phyloP scores from a whole-genome alignment of 2,888 invertebrate genomes.

The Ernsta delagoae region DNA sequence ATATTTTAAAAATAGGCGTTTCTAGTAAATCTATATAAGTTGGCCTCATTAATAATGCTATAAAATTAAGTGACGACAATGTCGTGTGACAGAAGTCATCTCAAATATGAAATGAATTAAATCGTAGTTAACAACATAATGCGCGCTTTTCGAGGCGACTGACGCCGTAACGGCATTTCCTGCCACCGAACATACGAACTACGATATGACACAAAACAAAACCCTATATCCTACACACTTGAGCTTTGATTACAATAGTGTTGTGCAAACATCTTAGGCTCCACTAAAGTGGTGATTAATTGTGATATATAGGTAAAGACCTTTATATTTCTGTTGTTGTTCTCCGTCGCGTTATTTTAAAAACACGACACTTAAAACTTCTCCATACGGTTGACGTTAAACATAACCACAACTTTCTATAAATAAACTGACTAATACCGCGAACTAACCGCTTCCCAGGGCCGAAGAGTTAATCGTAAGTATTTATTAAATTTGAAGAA shows the following conservation, averaged over 20 bases:
- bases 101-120: conserved; percentile 82
- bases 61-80: conserved; percentile 70
- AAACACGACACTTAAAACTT: conserved; percentile 60
- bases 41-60: conserved; percentile 56
- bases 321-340: conserved; percentile 78
- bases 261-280: conserved; percentile 42
- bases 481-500: conserved; percentile 50
- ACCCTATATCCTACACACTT: conserved; percentile 50
- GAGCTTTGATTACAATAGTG: conserved; percentile 32
- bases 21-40: conserved; percentile 24
- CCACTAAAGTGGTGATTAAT: conserved; percentile 79
- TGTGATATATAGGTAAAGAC: conserved; percentile 77
- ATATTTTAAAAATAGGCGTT: conserved; percentile 17
- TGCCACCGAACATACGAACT: conserved; percentile 61
- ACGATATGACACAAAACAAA: conserved; percentile 35
- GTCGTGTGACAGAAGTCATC: conserved; percentile 68
- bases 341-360: conserved; percentile 67
- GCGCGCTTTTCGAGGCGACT: conserved; percentile 67
- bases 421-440: conserved; percentile 36
- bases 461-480: conserved; percentile 28
- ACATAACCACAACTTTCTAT: conserved; percentile 46
- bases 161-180: conserved; percentile 79
- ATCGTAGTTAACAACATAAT: conserved; percentile 80
- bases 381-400: conserved; percentile 56
- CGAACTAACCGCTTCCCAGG: conserved; percentile 26